Percentiles rank a stretch among this genome's conserved stretches.
phyloP scores from a whole-genome alignment of 2,797 vertebrate genomes.

The Enteromius paludinosus region DNA sequence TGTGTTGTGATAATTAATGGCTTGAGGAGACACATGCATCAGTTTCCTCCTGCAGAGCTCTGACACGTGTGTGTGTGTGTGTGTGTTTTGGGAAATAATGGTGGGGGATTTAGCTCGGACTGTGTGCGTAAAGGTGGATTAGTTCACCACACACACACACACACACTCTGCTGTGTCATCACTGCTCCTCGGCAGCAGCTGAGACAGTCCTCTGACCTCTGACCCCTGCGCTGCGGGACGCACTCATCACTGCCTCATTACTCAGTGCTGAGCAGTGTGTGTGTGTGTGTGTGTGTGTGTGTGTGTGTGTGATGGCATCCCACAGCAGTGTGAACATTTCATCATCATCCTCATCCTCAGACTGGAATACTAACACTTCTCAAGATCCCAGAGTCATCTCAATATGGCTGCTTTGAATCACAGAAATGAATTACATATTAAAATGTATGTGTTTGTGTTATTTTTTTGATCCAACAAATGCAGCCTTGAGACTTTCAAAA shows the following conservation, averaged over 20 bases:
- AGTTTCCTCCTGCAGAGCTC: constrained; percentile 4
- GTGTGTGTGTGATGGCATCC: constrained; percentile 34
- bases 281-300: constrained; percentile 14
- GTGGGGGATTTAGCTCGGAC: not conserved
- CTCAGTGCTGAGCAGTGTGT: constrained; percentile 3
- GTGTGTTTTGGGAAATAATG: constrained; percentile 1
- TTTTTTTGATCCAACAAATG: not conserved
- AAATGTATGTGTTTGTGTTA: not conserved
- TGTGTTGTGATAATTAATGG: constrained; percentile 34
- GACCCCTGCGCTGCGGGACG: constrained; percentile 26
- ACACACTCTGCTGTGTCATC: constrained; percentile 33
- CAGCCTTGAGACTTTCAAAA: not conserved
- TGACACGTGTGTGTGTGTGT: constrained; percentile 4
- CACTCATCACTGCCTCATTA: constrained; percentile 50
- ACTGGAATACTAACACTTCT: not conserved
- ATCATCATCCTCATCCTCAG: constrained; percentile 12
- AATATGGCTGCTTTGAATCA: not conserved
- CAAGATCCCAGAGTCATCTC: not conserved
- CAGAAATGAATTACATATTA: not conserved
- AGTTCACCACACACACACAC: constrained; percentile 2
- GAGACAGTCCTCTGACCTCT: constrained; percentile 41
- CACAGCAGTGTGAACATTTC: constrained; percentile 22
- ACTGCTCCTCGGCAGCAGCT: constrained; percentile 28
- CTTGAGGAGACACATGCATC: constrained; percentile 29
- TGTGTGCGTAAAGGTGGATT: constrained; percentile 17